Evolutionary conservation across 2,888 invertebrate species (phyloP).

Genomic region (Podabrus alpinus): DNA sequence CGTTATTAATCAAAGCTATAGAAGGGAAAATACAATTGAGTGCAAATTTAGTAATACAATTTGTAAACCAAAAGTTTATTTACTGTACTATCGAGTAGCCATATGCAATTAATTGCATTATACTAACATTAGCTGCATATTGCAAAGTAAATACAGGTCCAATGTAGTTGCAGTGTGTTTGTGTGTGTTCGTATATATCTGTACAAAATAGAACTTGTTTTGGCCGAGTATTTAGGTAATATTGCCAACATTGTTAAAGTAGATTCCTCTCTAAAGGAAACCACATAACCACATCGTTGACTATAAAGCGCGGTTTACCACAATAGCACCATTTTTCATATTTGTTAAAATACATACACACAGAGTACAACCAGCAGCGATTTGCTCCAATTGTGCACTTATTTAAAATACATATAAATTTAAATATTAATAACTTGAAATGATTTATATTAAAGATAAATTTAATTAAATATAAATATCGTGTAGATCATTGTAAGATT

Average conservation of each 20-base stretch:
- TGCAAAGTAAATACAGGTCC: slow-evolving; percentile 15
- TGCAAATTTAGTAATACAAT: slow-evolving; percentile 45
- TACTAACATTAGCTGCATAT: slow-evolving; percentile 48
- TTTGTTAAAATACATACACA: background rate
- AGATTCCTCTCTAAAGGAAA: slow-evolving; percentile 12
- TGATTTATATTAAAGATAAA: background rate
- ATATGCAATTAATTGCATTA: slow-evolving; percentile 54
- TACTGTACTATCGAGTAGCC: slow-evolving; percentile 47
- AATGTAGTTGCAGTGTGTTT: background rate
- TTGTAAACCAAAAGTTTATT: slow-evolving; percentile 50
- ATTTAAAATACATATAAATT: background rate
- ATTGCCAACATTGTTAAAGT: background rate
- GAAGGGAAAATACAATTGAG: slow-evolving; percentile 24
- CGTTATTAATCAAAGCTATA: slow-evolving; percentile 21
- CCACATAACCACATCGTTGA: slow-evolving; percentile 26
- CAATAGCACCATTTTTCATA: background rate
- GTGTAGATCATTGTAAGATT: slow-evolving; percentile 5
- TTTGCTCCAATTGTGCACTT: background rate
- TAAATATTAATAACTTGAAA: background rate
- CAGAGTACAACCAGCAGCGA: background rate
- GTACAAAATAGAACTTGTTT: background rate
- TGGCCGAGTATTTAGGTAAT: background rate
- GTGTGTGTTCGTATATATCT: background rate
- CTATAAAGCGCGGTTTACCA: background rate
- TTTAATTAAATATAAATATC: background rate